These are phyloP conservation scores for Labeo rohita DNA, from an alignment of 2,113 vertebrate genomes.

Conservation along the genomic window DNA sequence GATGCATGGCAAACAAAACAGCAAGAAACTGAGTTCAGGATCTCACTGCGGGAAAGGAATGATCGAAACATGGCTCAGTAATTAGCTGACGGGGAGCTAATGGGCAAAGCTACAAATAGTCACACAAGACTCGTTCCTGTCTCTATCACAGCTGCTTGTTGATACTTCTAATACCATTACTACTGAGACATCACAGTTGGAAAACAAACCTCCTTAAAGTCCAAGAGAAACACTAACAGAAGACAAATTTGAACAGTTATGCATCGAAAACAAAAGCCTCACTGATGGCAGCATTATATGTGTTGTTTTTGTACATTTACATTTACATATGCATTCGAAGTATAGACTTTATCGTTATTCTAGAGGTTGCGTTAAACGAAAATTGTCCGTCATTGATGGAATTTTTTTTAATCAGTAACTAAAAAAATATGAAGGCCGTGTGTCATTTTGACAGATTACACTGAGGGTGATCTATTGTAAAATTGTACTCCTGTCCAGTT, in stretches of 20 bases:
- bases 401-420: too few relatives aligned
- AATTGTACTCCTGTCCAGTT: too few relatives aligned
- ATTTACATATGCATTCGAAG: not conserved
- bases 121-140: slow-evolving; percentile 46
- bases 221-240: not conserved
- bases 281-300: not conserved
- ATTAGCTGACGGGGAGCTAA: slow-evolving; percentile 52
- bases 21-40: slow-evolving; percentile 53
- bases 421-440: too few relatives aligned
- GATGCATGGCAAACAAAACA: slow-evolving; percentile 37
- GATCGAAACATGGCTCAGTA: slow-evolving; percentile 49
- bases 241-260: not conserved
- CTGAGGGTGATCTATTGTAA: too few relatives aligned
- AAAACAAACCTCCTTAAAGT: not conserved
- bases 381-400: too few relatives aligned
- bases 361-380: too few relatives aligned
- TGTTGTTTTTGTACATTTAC: not conserved
- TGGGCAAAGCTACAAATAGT: slow-evolving; percentile 34
- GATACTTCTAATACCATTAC: slow-evolving; percentile 38
- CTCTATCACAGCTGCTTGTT: slow-evolving; percentile 20
- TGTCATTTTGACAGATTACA: too few relatives aligned
- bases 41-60: slow-evolving; percentile 59
- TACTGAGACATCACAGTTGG: not conserved
- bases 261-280: slow-evolving; percentile 13
- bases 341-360: too few relatives aligned